Evolutionary conservation across 2,888 invertebrate genomes (phyloP).

Genomic region (Gryllus longicercus): DNA sequence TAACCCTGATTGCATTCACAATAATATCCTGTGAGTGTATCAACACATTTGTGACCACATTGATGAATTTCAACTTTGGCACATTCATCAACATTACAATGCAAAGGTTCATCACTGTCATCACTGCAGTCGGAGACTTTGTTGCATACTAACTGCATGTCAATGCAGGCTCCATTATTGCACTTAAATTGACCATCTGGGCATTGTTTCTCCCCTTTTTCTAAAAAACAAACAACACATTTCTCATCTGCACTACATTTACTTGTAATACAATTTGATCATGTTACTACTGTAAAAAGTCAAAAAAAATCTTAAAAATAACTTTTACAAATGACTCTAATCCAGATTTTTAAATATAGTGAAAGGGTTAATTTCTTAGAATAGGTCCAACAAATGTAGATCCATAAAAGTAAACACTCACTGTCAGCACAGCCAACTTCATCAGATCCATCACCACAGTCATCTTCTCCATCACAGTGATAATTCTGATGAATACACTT

Average conservation of each 20-base stretch:
- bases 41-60: slow-evolving; percentile 93
- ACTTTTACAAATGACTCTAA: not conserved
- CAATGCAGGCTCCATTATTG: slow-evolving; percentile 80
- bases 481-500: slow-evolving; percentile 89
- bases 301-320: too few relatives aligned
- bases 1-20: slow-evolving; percentile 95
- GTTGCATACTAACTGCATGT: slow-evolving; percentile 79
- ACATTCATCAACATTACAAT: slow-evolving; percentile 96
- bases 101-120: slow-evolving; percentile 86
- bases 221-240: too few relatives aligned
- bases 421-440: slow-evolving; percentile 70
- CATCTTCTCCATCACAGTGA: slow-evolving; percentile 81
- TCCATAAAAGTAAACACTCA: slow-evolving; percentile 44
- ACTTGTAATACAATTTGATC: too few relatives aligned
- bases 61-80: slow-evolving; percentile 84
- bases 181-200: slow-evolving; percentile 76
- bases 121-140: slow-evolving; percentile 84
- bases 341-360: not conserved
- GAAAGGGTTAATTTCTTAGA: too few relatives aligned
- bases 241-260: too few relatives aligned
- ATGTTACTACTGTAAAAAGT: too few relatives aligned
- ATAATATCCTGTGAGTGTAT: slow-evolving; percentile 88
- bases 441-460: slow-evolving; percentile 93
- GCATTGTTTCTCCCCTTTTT: slow-evolving; percentile 64
- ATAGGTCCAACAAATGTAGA: not conserved